These are phyloP conservation scores for Mycalesis mineus DNA, from an alignment of 2,888 invertebrate species.

Conservation along the genomic window DNA sequence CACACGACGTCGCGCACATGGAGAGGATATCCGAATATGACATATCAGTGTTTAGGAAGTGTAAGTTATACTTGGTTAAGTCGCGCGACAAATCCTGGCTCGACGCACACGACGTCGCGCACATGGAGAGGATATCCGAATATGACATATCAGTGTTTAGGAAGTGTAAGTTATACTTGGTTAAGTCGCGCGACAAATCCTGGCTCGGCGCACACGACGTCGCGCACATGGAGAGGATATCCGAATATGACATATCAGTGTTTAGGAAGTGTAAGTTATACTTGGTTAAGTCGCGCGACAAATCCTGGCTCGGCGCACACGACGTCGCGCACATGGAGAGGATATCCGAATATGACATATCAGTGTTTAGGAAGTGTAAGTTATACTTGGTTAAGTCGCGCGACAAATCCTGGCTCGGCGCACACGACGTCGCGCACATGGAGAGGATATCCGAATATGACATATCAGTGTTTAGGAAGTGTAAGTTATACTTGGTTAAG, in stretches of 20 bases:
- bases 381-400: too few relatives aligned
- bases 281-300: too few relatives aligned
- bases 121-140: conserved; percentile 58
- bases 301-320: too few relatives aligned
- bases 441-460: too few relatives aligned
- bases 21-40: conserved; percentile 56
- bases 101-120: conserved; percentile 30
- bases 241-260: conserved; percentile 50
- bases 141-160: conserved; percentile 50
- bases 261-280: conserved; percentile 30
- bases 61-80: conserved; percentile 40
- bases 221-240: too few relatives aligned
- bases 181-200: conserved; percentile 45
- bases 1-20: conserved; percentile 42
- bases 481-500: too few relatives aligned
- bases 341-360: conserved; percentile 50
- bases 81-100: conserved; percentile 44
- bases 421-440: too few relatives aligned
- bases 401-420: too few relatives aligned
- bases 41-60: conserved; percentile 50
- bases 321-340: too few relatives aligned
- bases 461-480: conserved; percentile 39
- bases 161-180: conserved; percentile 45
- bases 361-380: conserved; percentile 35
- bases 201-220: conserved; percentile 29